Base-by-base conservation (phyloP, 2,797 vertebrate species). In the Picus viridis region DNA sequence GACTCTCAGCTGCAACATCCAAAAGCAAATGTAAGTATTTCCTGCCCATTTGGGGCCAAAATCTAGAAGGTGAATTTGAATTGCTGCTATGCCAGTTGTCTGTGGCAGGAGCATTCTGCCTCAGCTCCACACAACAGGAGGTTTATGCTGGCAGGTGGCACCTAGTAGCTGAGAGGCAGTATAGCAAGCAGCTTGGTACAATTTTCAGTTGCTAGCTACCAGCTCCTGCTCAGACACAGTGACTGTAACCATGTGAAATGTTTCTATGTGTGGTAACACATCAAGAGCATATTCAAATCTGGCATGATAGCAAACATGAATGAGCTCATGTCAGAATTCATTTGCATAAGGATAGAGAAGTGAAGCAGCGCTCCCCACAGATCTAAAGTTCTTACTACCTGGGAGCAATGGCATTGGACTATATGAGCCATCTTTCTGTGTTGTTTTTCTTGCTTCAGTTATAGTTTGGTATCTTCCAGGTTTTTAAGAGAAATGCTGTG, bases 301-400 rank as follows among this genome's bases (percentile, higher is more conserved):
- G 89, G 59, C 73, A 51, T 47, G 65, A 74, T 26, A 74, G 62
- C 65, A 89, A 57, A 56, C 58, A 65, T 83, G 76, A 85, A 88
- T 77, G 63, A 95, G 76, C 72, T 87, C 61, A n/a, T 92, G 51
- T 77, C 59, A 81, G 79, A 84, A 89, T 65, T 83, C 26, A 75
- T 80, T 53, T 87, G 69, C 47, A 51, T 1, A 1, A 80, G n/a
- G 34, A 24, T 8, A 79, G 61, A 26, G 58, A 57, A 84, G 27
- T n/a, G 81, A 57, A 73, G 71, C 58, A 83, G 47, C 0, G 1
- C 41, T 93, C 58, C 58, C 45, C 41, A 43, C 32, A 63, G 62
- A 91, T n/a, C 58, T 65, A 43, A 80, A 17, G 14, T 58, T 83
- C n/a, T 84, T 54, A 7, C n/a, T 82, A 20, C 58, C 51, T 18